Percentiles rank a stretch among this genome's conserved stretches.
Conservation (phyloP, 2,888 invertebrate genomes). For the Tineola bisselliella region DNA sequence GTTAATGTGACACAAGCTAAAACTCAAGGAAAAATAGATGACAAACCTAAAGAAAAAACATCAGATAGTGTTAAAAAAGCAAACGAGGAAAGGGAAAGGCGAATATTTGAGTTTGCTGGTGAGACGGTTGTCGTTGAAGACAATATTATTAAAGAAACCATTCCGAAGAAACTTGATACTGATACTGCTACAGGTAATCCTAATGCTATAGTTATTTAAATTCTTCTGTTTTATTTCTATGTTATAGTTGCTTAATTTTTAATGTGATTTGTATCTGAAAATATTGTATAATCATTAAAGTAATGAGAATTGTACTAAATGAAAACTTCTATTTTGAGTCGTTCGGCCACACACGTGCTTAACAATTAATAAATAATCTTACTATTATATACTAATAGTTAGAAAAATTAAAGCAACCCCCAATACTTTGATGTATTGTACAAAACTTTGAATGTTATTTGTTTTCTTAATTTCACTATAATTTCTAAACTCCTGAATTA, state of each 20-base stretch:
- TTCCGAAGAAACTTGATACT: conserved; percentile 33
- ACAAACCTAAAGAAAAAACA: conserved; percentile 20
- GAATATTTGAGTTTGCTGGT: conserved; percentile 88
- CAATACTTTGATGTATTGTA: too few relatives aligned
- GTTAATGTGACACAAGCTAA: conserved; percentile 19
- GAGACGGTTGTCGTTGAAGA: conserved; percentile 75
- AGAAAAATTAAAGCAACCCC: too few relatives aligned
- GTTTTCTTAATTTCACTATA: neutral
- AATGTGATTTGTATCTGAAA: too few relatives aligned
- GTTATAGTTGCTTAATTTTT: neutral
- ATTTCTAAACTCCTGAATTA: neutral
- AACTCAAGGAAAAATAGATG: conserved; percentile 17
- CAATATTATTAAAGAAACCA: conserved; percentile 47
- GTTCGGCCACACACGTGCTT: too few relatives aligned
- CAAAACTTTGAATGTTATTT: neutral
- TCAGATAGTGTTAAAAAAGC: conserved; percentile 27
- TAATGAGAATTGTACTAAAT: too few relatives aligned
- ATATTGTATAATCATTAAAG: too few relatives aligned
- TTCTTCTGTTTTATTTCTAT: too few relatives aligned
- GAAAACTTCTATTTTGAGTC: too few relatives aligned
- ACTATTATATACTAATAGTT: too few relatives aligned
- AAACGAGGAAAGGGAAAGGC: conserved; percentile 68
- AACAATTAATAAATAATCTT: too few relatives aligned
- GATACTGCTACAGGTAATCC: conserved; percentile 34
- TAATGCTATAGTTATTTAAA: neutral